Conservation (phyloP, 2,113 vertebrate species). For the Vulpes vulpes region DNA sequence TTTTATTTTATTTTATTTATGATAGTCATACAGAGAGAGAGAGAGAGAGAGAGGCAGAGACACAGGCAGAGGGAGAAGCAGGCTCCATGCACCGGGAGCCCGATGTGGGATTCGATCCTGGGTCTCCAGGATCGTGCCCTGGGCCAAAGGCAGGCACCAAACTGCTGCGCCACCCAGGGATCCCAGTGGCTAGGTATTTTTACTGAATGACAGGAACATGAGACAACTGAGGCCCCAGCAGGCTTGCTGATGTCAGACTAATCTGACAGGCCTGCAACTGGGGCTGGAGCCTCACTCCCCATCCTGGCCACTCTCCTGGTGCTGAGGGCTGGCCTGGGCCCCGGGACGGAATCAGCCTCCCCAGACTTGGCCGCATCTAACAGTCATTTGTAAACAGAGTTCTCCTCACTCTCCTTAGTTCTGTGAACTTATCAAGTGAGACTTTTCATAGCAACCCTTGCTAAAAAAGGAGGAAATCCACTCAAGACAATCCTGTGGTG, state of each 20-base stretch:
- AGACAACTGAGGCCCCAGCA: background rate
- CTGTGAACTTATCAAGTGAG: background rate
- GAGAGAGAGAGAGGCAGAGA: no score
- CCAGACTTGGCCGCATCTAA: background rate
- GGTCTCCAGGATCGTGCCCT: no score
- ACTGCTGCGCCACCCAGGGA: no score
- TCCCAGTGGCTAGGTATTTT: background rate
- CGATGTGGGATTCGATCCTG: no score
- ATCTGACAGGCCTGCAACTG: background rate
- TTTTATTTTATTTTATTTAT: no score
- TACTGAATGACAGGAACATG: background rate
- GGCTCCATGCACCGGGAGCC: no score
- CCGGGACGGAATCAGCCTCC: background rate
- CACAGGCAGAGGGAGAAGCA: no score
- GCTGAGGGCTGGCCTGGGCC: background rate
- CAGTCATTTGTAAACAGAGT: background rate
- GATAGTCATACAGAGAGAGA: no score
- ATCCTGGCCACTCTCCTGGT: background rate
- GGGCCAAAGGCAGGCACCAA: no score
- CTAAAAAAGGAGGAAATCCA: background rate
- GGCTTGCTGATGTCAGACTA: background rate
- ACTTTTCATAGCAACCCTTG: background rate
- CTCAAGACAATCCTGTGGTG: background rate
- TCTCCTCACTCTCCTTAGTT: background rate
- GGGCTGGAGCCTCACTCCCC: background rate